Evolutionary conservation across 30 jellyfish, hydroid and myxozoan genomes (phyloP).

Genomic region (Turritopsis dohrnii): DNA sequence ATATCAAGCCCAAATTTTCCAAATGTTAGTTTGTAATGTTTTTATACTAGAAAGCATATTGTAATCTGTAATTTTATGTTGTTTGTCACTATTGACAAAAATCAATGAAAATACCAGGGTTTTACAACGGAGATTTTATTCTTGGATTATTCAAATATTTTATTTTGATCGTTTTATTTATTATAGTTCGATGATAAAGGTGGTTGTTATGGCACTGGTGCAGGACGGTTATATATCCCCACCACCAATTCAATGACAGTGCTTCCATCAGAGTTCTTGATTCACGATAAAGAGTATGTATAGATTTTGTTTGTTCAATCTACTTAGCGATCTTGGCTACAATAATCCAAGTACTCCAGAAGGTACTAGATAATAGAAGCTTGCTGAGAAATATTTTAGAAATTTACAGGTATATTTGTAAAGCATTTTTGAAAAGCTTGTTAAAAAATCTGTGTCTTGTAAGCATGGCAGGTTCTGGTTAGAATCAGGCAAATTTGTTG

Average conservation of each 20-base stretch:
- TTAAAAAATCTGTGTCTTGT: neutral
- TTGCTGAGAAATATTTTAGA: no score
- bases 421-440: neutral
- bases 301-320: neutral
- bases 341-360: no score
- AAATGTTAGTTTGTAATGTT: neutral
- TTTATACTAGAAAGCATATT: no score
- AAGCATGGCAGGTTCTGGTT: no score
- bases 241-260: conserved; percentile 1
- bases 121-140: neutral
- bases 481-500: no score
- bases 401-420: no score
- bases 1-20: neutral
- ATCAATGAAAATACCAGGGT: neutral
- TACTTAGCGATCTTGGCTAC: no score
- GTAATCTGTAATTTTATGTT: no score
- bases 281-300: conserved; percentile 12
- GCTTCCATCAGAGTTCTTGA: neutral
- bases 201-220: conserved; percentile 24
- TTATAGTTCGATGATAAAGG: neutral
- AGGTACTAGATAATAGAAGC: no score
- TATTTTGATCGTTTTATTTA: neutral
- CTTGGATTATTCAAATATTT: neutral
- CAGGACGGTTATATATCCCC: neutral
- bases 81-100: no score